These are phyloP conservation scores for Panthera leo DNA, from an alignment of 2,113 vertebrate species.

Conservation along the genomic window DNA sequence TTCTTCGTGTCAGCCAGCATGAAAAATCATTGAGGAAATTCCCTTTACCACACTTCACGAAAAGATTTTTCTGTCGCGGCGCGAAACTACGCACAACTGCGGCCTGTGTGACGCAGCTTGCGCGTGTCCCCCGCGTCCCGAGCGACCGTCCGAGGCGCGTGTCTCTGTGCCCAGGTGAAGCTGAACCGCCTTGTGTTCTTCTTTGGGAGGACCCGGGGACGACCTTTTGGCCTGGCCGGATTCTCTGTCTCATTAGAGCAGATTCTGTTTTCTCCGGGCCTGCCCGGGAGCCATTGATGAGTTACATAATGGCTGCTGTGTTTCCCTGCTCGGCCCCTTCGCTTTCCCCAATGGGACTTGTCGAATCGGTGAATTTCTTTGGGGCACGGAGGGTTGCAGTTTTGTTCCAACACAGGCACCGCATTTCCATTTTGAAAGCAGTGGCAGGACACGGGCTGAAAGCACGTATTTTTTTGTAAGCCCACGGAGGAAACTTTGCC, in stretches of 20 bases:
- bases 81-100: background rate
- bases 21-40: conserved; percentile 51
- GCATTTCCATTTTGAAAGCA: conserved; percentile 69
- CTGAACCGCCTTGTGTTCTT: background rate
- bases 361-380: conserved; percentile 68
- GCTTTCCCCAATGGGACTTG: conserved; percentile 45
- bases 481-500: conserved; percentile 24
- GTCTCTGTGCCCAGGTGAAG: conserved; percentile 44
- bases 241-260: conserved; percentile 66
- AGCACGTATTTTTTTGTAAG: background rate
- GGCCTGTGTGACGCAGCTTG: no score
- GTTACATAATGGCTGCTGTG: conserved; percentile 65
- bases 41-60: background rate
- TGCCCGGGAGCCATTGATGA: conserved; percentile 66
- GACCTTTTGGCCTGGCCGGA: conserved; percentile 64
- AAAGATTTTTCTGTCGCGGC: background rate
- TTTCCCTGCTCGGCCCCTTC: conserved; percentile 27
- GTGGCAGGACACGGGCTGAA: background rate
- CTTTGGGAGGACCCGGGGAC: background rate
- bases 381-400: conserved; percentile 62
- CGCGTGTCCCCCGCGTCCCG: background rate
- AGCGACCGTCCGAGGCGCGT: background rate
- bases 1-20: background rate
- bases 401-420: conserved; percentile 66
- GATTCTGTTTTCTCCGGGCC: conserved; percentile 38